These are phyloP conservation scores for Otocyon megalotis DNA, from an alignment of 2,113 vertebrate species.

Conservation along the genomic window DNA sequence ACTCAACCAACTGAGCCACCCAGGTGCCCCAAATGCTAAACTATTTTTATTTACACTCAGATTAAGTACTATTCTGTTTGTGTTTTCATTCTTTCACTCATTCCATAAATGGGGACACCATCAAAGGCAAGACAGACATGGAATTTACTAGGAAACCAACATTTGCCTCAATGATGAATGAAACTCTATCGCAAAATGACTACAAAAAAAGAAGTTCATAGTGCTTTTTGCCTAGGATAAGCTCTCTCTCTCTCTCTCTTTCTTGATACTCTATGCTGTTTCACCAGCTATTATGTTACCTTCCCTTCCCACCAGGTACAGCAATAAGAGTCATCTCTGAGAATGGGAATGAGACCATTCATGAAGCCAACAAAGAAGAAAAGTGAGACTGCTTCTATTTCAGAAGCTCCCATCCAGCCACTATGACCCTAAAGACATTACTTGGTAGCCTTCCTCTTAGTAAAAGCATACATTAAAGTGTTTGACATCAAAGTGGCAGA, in stretches of 20 bases:
- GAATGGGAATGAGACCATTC: neutral
- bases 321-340: neutral
- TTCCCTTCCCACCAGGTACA: neutral
- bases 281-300: neutral
- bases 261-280: neutral
- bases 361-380: neutral
- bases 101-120: neutral
- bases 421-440: neutral
- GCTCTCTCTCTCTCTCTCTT: neutral
- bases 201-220: neutral
- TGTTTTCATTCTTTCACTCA: neutral
- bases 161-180: neutral
- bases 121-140: neutral
- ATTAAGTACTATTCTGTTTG: neutral
- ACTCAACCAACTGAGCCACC: neutral
- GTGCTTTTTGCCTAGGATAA: neutral
- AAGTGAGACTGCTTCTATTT: neutral
- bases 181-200: neutral
- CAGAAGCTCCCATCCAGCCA: neutral
- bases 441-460: neutral
- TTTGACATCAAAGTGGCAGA: neutral
- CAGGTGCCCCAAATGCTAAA: neutral
- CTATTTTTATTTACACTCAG: neutral
- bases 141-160: slow-evolving; percentile 10
- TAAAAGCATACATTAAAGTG: neutral